Percentiles rank a stretch among this genome's conserved stretches.
Conservation (phyloP, 1,140 invertebrate genomes). For the Choristoneura fumiferana region DNA sequence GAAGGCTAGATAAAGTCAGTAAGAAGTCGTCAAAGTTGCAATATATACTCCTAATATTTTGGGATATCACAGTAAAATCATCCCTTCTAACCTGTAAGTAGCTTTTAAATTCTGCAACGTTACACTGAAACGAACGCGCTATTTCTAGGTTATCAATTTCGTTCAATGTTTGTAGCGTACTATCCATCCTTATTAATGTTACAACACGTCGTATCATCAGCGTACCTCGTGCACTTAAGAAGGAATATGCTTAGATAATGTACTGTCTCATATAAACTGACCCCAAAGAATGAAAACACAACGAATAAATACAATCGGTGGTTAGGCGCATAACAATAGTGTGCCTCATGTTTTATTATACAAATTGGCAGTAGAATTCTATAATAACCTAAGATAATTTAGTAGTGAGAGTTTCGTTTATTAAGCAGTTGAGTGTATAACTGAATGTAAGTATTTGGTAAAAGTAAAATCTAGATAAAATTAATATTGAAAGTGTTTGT, state of each 20-base stretch:
- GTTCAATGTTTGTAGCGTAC: background rate
- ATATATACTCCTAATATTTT: conserved; percentile 14
- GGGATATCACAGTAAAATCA: background rate
- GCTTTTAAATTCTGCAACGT: background rate
- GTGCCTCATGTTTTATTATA: background rate
- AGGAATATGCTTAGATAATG: background rate
- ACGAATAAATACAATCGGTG: no score
- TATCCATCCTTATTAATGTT: background rate
- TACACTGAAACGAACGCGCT: background rate
- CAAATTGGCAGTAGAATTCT: no score
- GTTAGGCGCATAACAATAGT: background rate
- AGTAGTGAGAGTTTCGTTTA: no score
- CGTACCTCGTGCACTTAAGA: background rate
- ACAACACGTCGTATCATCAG: background rate
- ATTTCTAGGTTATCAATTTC: background rate
- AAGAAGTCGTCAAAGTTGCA: conserved; percentile 3
- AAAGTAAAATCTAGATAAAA: no score
- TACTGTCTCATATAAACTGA: no score
- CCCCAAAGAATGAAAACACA: no score
- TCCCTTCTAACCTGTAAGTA: background rate
- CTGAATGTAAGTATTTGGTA: no score
- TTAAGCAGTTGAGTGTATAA: no score
- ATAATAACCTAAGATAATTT: no score
- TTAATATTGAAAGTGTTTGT: no score
- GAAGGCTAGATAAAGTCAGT: background rate